Base-by-base conservation (phyloP, 1,140 invertebrate genomes). In the Andricus grossulariae region DNA sequence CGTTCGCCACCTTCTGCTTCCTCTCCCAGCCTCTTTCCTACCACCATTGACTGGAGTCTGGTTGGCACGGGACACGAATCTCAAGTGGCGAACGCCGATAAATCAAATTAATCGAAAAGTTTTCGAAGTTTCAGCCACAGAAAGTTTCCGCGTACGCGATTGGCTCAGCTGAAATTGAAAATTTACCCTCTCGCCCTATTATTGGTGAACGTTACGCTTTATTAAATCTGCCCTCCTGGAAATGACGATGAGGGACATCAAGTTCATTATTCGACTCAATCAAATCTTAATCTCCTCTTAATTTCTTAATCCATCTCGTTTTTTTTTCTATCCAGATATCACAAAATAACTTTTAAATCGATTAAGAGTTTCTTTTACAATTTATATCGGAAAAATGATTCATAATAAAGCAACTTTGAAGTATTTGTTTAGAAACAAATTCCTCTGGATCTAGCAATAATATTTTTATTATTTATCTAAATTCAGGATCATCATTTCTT, bases 91-190 rank as follows among this genome's bases (percentile, higher is more conserved):
- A 66, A 66, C 60, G 60, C 32, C 60, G 60, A 66, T 66, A 66
- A 66, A 66, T 66, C 60, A 66, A 66, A 66, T 66, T 66, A 66
- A 66, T 66, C 60, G 32, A 66, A 66, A 66, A 66, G 60, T 66
- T 66, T 66, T 45, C 60, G 32, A 66, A 66, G 60, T 66, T 66
- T 66, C 60, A 66, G n/a, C 60, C 60, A 66, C 60, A 66, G 60
- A 66, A 66, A 45, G 60, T 66, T 66, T 39, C 39, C 25, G 60
- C 5, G 60, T 66, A 66, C 32, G 60, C 60, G 60, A 66, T 66
- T 66, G 60, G 60, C 57, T 60, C 57, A 0, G 57, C 32, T 66
- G 32, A 66, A 66, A 66, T 66, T 66, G 60, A 66, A 66, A 66
- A 66, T 66, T 66, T 66, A 66, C 60, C 60, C 60, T 66, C 60